phyloP scores from a whole-genome alignment of 2,797 vertebrate genomes.

The Monodelphis domestica region DNA sequence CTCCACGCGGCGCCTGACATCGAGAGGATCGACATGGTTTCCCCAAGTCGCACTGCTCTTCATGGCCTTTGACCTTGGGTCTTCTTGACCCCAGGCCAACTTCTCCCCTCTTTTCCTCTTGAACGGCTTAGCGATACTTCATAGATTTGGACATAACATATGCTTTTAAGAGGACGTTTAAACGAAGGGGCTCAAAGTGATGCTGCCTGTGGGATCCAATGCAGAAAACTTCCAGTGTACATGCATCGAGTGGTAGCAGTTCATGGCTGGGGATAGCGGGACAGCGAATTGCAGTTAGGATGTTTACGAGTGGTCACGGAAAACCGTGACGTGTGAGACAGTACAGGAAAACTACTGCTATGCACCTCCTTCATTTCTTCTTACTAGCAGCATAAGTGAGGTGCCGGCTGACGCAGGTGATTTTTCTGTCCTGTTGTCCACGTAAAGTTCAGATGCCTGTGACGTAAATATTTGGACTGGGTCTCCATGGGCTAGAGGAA shows the following conservation, averaged over 20 bases:
- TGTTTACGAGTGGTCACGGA: not conserved
- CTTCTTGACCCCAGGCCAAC: too few relatives aligned
- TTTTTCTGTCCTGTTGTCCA: slow-evolving; percentile 4
- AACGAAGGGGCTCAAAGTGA: not conserved
- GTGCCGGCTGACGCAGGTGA: not conserved
- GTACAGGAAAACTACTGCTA: not conserved
- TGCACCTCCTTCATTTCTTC: not conserved
- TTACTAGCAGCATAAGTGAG: not conserved
- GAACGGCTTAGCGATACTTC: not conserved
- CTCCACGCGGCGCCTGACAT: too few relatives aligned
- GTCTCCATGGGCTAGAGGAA: not conserved
- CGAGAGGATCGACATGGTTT: too few relatives aligned
- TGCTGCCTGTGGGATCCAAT: not conserved
- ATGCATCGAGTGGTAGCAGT: not conserved
- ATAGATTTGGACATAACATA: not conserved
- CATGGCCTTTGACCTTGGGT: too few relatives aligned
- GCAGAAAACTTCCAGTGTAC: not conserved
- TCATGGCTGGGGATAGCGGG: not conserved
- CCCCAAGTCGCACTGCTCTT: too few relatives aligned
- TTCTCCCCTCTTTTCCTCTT: too few relatives aligned
- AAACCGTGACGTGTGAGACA: not conserved
- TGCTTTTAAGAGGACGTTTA: not conserved
- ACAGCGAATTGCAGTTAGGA: not conserved
- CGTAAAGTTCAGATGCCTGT: slow-evolving; percentile 28
- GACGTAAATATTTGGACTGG: not conserved